Conservation (phyloP, 2,113 vertebrate genomes). For the Hypocryptadius cinnamomeus region DNA sequence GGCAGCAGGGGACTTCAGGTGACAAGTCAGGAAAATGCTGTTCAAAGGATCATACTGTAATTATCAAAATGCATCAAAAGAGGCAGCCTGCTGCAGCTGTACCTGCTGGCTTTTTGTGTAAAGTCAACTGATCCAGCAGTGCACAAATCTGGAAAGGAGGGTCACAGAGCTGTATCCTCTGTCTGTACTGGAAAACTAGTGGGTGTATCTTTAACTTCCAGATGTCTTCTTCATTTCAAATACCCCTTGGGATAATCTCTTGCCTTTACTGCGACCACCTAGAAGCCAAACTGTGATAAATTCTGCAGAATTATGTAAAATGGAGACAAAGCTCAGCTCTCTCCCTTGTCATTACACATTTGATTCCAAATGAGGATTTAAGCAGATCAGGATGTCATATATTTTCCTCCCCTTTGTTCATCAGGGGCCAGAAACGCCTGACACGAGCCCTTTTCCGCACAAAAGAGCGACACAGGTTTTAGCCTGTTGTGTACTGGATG, state of each 20-base stretch:
- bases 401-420: background rate
- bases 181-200: background rate
- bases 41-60: background rate
- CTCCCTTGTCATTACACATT: background rate
- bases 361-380: background rate
- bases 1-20: background rate
- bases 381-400: accelerated
- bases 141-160: background rate
- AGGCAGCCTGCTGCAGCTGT: background rate
- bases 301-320: background rate
- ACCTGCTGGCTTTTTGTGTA: background rate
- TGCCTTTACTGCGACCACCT: background rate
- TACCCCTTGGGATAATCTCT: background rate
- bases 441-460: background rate
- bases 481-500: accelerated
- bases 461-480: accelerated
- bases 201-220: background rate
- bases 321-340: background rate
- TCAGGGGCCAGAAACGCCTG: background rate
- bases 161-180: background rate
- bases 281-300: background rate
- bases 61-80: background rate
- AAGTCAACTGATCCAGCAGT: background rate
- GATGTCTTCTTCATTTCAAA: background rate
- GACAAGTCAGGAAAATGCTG: background rate